Conservation (phyloP, 2,797 vertebrate genomes). For the Stomatorhinus walkeri region DNA sequence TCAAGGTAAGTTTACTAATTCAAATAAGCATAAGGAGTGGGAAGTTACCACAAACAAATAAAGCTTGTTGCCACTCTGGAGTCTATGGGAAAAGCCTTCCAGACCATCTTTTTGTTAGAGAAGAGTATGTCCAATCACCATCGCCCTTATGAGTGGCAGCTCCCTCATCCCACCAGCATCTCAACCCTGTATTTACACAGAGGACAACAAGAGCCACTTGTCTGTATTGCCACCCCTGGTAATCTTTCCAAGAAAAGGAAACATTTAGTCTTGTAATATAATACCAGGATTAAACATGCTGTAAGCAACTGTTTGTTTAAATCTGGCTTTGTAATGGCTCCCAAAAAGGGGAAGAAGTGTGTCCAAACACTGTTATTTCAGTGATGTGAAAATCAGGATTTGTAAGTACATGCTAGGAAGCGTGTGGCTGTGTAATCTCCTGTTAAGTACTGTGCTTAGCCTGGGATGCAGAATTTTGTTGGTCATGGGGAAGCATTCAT, state of each 20-base stretch:
- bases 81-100: neutral
- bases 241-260: slow-evolving; percentile 21
- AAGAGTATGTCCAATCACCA: neutral
- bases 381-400: slow-evolving; percentile 41
- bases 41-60: neutral
- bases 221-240: slow-evolving; percentile 7
- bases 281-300: slow-evolving; percentile 41
- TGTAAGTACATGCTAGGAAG: slow-evolving; percentile 29
- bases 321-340: slow-evolving; percentile 40
- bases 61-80: neutral
- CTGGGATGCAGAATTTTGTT: neutral
- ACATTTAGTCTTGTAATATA: slow-evolving; percentile 21
- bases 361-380: slow-evolving; percentile 27
- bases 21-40: neutral
- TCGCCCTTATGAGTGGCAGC: neutral
- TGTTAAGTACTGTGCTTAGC: neutral
- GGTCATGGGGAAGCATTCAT: neutral
- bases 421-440: slow-evolving; percentile 10
- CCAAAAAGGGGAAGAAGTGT: slow-evolving; percentile 29
- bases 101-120: neutral
- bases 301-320: slow-evolving; percentile 43
- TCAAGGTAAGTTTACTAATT: neutral
- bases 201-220: slow-evolving; percentile 16
- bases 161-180: neutral
- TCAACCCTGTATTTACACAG: slow-evolving; percentile 17